Conservation (phyloP, 37 sponge, comb jelly and placozoan genomes). For the Axinella damicornis region DNA sequence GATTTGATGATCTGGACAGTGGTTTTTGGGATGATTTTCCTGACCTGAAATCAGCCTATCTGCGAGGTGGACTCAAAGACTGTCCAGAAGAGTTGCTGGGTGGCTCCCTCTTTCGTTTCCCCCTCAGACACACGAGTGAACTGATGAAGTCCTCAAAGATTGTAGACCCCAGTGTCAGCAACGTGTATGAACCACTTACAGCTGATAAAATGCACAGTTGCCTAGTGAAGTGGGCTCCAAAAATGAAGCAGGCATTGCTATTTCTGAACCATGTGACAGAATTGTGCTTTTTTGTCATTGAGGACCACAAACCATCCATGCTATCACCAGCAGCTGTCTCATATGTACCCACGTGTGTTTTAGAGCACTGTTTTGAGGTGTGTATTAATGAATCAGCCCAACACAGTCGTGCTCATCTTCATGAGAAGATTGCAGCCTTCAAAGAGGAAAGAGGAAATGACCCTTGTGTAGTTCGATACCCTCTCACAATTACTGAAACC, state of each 20-base stretch:
- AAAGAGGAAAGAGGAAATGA: neutral
- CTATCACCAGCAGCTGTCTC: neutral
- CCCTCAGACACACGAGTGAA: conserved; percentile 31
- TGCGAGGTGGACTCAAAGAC: neutral
- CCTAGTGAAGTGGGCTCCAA: conserved; percentile 29
- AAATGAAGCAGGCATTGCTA: conserved; percentile 53
- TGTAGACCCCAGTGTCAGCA: neutral
- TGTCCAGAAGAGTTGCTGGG: neutral
- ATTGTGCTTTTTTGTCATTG: conserved; percentile 21
- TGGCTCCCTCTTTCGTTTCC: conserved; percentile 57
- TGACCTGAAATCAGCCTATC: conserved; percentile 29
- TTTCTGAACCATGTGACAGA: conserved; percentile 57
- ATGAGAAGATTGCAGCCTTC: neutral
- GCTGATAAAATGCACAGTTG: conserved; percentile 1
- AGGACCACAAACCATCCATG: neutral
- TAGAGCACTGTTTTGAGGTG: conserved; percentile 23
- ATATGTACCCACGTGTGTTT: neutral
- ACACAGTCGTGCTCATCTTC: neutral
- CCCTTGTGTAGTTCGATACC: conserved; percentile 10
- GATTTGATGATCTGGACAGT: conserved; percentile 19
- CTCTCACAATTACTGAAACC: neutral
- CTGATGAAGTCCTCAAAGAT: conserved; percentile 9
- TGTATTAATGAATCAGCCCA: neutral
- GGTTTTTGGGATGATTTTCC: conserved; percentile 22
- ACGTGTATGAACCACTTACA: neutral